Base-by-base conservation (phyloP, 2,888 invertebrate genomes). In the Phymatocera aterrima region DNA sequence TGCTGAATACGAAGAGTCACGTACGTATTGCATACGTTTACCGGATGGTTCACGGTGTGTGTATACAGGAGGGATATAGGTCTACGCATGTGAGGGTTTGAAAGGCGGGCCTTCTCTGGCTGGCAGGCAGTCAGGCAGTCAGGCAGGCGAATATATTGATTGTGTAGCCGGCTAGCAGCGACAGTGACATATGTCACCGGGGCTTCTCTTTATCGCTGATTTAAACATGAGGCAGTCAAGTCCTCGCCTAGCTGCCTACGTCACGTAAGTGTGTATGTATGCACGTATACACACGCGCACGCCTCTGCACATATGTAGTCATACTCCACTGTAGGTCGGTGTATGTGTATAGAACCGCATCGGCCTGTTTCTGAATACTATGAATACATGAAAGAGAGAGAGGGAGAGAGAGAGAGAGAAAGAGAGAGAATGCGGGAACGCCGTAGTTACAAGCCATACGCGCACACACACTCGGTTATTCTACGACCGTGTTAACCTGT, bases 161-260 rank as follows among this genome's bases (percentile, higher is more conserved):
- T 90, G 89, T 88, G 89, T 89, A 89, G 90, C 89, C 88, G 88
- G 89, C 89, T 90, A 90, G 89, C 89, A 90, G 89, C 88, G 90
- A 90, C 90, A 90, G 90, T 90, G 90, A 90, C 90, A 90, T 89
- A 90, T 90, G 90, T 90, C 90, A 90, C 88, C 87, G 88, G 86
- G 88, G 89, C 89, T 89, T 89, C 89, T 90, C 90, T 90, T 90
- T 90, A 90, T 90, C 90, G 90, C 89, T 89, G 90, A 90, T 90
- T 90, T 90, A 90, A 90, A 90, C 90, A 90, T 90, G 90, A 90
- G 89, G 87, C 88, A 86, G 87, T 87, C 85, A 86, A 85, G 84
- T 86, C 86, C 88, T 87, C 86, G 86, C 86, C 85, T 84, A 84
- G 83, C 85, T 83, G 81, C 79, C 77, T 72, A 78, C 61, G 61